These are phyloP conservation scores for Tinea semifulvella DNA, from an alignment of 2,888 invertebrate genomes.

Conservation along the genomic window DNA sequence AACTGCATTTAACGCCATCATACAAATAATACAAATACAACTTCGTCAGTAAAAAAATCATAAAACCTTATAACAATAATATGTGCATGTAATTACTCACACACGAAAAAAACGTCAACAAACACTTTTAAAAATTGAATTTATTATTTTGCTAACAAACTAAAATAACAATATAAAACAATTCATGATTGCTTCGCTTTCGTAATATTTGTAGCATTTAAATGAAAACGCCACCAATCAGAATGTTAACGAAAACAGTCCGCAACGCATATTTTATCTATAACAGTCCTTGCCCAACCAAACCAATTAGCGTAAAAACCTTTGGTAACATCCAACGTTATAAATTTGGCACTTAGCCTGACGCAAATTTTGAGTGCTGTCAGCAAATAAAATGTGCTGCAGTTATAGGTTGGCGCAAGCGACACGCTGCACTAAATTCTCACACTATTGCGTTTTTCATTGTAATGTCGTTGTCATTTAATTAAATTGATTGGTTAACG, in stretches of 20 bases:
- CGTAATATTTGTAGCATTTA: background rate
- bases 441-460: constrained; percentile 37
- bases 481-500: constrained; percentile 9
- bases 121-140: no score
- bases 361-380: constrained; percentile 60
- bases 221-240: constrained; percentile 36
- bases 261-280: constrained; percentile 64
- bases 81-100: no score
- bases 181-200: background rate
- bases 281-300: constrained; percentile 59
- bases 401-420: constrained; percentile 45
- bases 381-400: constrained; percentile 57
- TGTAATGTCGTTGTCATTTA: constrained; percentile 29
- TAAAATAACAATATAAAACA: no score
- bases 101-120: no score
- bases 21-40: no score
- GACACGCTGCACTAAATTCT: constrained; percentile 48
- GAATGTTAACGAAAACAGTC: constrained; percentile 60
- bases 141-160: no score
- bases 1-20: no score
- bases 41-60: no score
- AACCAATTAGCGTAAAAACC: constrained; percentile 63
- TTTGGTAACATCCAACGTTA: constrained; percentile 53
- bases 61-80: no score
- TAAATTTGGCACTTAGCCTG: constrained; percentile 67